Evolutionary conservation across 1,140 invertebrate genomes (phyloP).

Genomic region (Polypedilum vanderplanki): DNA sequence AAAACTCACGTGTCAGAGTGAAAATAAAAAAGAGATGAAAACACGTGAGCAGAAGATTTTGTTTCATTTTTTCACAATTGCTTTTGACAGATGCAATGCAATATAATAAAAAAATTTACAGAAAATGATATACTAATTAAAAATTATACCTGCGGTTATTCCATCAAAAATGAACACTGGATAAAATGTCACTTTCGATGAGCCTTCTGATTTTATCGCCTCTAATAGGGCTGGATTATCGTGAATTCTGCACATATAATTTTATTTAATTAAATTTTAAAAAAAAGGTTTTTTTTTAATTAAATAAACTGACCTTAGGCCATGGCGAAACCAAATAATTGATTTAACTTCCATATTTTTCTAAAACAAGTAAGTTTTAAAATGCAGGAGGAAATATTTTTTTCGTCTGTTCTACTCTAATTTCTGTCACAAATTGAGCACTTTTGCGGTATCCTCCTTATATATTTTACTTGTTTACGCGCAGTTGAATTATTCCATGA

Average conservation of each 20-base stretch:
- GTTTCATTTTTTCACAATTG: constrained; percentile 8
- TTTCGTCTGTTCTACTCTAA: no score
- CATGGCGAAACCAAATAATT: constrained; percentile 63
- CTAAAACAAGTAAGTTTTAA: no score
- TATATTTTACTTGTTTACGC: no score
- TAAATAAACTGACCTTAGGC: constrained; percentile 45
- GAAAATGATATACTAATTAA: not conserved
- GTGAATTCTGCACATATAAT: constrained; percentile 45
- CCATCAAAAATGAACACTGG: constrained; percentile 69
- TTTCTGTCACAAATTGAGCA: no score
- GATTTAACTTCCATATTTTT: not conserved
- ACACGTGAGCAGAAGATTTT: not conserved
- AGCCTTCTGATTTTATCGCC: constrained; percentile 47
- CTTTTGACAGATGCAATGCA: constrained; percentile 35
- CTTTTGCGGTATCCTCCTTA: no score
- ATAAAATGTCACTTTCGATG: constrained; percentile 46
- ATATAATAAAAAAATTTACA: not conserved
- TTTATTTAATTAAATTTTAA: not conserved
- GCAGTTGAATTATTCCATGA: no score
- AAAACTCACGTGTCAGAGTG: constrained; percentile 20
- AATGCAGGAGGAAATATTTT: no score
- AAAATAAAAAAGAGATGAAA: not conserved
- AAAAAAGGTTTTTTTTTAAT: not conserved
- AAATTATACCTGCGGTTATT: constrained; percentile 53
- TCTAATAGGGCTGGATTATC: constrained; percentile 63